Evolutionary conservation across 2,888 invertebrate species (phyloP), one percentile per base, ranked within the genome.

Genomic region (Hypomecis punctinalis): DNA sequence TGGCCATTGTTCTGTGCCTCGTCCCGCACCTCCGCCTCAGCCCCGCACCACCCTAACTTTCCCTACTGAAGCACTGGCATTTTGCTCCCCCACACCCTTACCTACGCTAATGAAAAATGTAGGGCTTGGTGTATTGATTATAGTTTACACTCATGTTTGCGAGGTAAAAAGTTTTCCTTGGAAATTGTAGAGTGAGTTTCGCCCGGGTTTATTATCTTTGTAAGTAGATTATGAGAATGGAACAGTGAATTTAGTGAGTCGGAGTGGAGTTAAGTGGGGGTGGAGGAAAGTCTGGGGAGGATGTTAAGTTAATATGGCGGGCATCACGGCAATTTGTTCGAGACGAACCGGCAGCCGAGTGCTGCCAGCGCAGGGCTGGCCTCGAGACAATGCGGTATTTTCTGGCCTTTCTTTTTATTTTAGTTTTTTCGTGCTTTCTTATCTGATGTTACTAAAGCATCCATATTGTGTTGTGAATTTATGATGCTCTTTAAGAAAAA

Each of bases 271-370:
- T 61, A 66, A 66, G 65, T 61, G 57, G 56, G 61, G 65, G 65
- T 66, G 61, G 61, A 61, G 61, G 65, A 77, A 79, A 77, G 74
- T 73, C 77, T 76, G 73, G 79, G 81, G 81, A 79, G 80, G 83
- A 85, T 83, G 84, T 82, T 90, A 90, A 91, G 90, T 89, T 89
- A 91, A 91, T 91, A 90, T 88, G 89, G 89, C 85, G 86, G 88
- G 89, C 89, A 90, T 90, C 88, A 87, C 84, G 87, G 89, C 89
- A 92, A 91, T 92, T 92, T 91, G 90, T 89, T 87, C 86, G 86
- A 90, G 91, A 89, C 85, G 89, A 89, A 88, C 86, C 86, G 84
- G 77, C 77, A 81, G 85, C 81, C 80, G 85, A 86, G 88, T 86
- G 88, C 84, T 84, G 79, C 77, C 76, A 76, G 72, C 74, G 70